A percentile compares a stretch with the other conserved stretches of the same genome.
Conservation (phyloP, 2,888 invertebrate species). For the Aphelenchoides bicaudatus region DNA sequence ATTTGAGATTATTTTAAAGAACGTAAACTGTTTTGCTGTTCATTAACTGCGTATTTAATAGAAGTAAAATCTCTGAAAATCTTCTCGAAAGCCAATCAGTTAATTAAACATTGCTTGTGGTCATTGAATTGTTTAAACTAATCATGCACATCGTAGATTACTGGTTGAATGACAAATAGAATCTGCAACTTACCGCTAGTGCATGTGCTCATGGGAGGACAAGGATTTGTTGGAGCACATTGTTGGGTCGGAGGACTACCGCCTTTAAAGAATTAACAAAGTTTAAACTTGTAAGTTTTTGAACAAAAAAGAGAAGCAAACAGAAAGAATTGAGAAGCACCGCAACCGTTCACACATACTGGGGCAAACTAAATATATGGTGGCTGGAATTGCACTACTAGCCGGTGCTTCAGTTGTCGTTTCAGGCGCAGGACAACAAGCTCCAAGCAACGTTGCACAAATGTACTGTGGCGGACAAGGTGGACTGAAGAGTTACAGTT, state of each 20-base stretch:
- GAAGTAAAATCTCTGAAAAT: conserved; percentile 1
- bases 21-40: too few species aligned
- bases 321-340: neutral
- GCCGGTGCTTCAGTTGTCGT: neutral
- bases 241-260: neutral
- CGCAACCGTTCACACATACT: too few species aligned
- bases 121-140: too few species aligned
- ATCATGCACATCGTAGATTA: too few species aligned
- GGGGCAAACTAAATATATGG: conserved; percentile 1
- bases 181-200: too few species aligned
- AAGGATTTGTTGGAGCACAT: conserved; percentile 1
- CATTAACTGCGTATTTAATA: too few species aligned
- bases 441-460: conserved; percentile 13
- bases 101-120: too few species aligned
- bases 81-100: too few species aligned
- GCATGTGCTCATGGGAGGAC: too few species aligned
- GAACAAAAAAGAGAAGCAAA: neutral
- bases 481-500: neutral
- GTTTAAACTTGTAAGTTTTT: too few species aligned
- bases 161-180: too few species aligned
- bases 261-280: conserved; percentile 10
- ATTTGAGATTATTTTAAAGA: too few species aligned
- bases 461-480: conserved; percentile 20
- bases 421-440: conserved; percentile 26
- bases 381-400: neutral